Conservation (phyloP, 2,113 vertebrate genomes). For the Neodon shergylaensis region DNA sequence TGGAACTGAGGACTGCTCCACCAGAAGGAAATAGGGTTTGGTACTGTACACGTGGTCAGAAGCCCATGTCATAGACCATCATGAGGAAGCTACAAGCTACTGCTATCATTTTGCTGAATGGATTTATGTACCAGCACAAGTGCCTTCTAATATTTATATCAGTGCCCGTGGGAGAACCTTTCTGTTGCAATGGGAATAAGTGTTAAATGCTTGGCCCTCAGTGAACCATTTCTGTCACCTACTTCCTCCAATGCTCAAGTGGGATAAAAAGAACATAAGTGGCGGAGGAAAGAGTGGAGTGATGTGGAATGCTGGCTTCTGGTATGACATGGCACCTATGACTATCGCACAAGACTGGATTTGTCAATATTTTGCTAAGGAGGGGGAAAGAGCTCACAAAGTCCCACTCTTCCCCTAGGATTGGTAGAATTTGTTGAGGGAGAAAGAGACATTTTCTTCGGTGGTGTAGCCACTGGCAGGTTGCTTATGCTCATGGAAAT, state of each 20-base stretch:
- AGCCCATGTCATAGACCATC: not conserved
- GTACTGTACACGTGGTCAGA: not conserved
- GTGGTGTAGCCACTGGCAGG: not conserved
- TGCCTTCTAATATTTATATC: not conserved
- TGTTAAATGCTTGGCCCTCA: not conserved
- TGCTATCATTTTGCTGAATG: not conserved
- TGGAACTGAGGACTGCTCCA: not conserved
- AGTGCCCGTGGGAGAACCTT: not conserved
- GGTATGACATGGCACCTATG: not conserved
- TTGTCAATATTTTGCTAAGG: not conserved
- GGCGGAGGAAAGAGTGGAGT: not conserved
- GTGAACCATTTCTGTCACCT: not conserved
- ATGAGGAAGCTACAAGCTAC: not conserved
- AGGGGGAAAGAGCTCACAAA: not conserved
- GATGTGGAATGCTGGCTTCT: not conserved
- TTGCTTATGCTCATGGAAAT: not conserved
- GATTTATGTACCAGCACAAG: not conserved
- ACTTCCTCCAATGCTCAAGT: not conserved
- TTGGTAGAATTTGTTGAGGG: too few species aligned
- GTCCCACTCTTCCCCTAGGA: not conserved
- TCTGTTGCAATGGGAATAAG: not conserved
- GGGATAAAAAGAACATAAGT: not conserved
- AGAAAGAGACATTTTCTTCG: not conserved
- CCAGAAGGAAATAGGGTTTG: not conserved
- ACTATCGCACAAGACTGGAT: not conserved